phyloP scores from a whole-genome alignment of 2,888 invertebrate genomes.

The Andrena minutula region DNA sequence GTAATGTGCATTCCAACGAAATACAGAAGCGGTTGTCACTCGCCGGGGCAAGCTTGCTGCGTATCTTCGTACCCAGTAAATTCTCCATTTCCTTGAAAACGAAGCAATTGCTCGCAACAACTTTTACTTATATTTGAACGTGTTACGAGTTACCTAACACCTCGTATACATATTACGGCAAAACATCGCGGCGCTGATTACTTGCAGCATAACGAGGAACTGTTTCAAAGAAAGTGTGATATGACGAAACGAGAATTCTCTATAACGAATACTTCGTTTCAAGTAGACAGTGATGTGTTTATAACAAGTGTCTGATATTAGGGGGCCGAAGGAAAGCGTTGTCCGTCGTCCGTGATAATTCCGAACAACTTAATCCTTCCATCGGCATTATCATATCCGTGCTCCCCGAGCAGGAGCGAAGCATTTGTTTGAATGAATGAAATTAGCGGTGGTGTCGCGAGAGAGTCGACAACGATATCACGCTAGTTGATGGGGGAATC shows the following conservation, averaged over 20 bases:
- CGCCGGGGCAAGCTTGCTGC: neutral
- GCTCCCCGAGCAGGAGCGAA: neutral
- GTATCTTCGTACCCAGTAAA: neutral
- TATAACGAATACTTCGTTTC: no score
- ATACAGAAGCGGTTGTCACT: neutral
- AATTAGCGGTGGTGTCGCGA: neutral
- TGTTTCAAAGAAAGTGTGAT: no score
- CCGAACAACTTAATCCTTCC: neutral
- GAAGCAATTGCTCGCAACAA: neutral
- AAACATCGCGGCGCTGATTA: neutral
- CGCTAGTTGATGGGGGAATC: neutral
- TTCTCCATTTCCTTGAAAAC: neutral
- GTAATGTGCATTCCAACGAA: constrained; percentile 9
- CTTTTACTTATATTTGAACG: neutral
- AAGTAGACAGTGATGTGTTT: no score
- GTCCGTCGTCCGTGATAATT: no score
- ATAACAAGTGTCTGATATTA: neutral
- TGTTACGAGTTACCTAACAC: neutral
- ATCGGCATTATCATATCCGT: neutral
- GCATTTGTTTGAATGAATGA: neutral
- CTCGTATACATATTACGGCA: neutral
- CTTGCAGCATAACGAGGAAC: no score
- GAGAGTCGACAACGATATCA: neutral
- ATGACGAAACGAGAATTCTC: no score
- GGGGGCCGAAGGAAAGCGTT: neutral